Conservation (phyloP, 2,888 invertebrate genomes). For the Phasia obesa region DNA sequence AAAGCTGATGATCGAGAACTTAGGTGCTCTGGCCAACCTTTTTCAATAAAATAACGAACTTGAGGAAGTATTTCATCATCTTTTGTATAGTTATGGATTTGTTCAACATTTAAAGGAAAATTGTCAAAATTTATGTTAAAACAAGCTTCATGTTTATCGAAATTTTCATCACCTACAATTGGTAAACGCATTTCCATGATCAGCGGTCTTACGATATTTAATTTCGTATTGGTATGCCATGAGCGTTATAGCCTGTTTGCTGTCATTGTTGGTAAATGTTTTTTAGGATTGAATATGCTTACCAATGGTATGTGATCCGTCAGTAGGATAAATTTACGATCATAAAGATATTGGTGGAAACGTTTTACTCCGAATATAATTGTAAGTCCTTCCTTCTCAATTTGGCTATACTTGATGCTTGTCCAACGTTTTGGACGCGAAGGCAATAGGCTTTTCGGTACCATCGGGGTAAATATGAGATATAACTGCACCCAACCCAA, state of each 20-base stretch:
- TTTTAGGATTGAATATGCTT: conserved; percentile 56
- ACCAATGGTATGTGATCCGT: conserved; percentile 62
- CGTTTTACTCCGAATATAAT: conserved; percentile 48
- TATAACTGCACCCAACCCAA: conserved; percentile 32
- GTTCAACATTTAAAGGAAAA: conserved; percentile 30
- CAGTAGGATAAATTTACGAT: conserved; percentile 51
- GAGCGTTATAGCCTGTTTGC: conserved; percentile 41
- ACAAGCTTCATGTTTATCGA: conserved; percentile 4
- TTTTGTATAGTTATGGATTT: conserved; percentile 13
- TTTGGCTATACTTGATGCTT: conserved; percentile 29
- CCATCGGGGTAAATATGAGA: conserved; percentile 72
- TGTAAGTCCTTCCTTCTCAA: conserved; percentile 52
- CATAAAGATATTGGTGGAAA: conserved; percentile 58
- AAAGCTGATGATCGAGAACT: neutral
- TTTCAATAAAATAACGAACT: conserved; percentile 36
- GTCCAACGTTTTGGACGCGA: conserved; percentile 60
- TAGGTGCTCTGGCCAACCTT: conserved; percentile 25
- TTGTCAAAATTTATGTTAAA: conserved; percentile 26
- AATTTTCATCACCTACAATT: neutral
- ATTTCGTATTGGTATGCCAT: conserved; percentile 61
- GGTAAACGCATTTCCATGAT: conserved; percentile 59
- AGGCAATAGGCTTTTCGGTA: conserved; percentile 77
- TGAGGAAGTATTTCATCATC: neutral
- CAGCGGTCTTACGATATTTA: conserved; percentile 62
- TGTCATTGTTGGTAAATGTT: conserved; percentile 54